A percentile compares a stretch with the other conserved stretches of the same genome.
phyloP scores from a whole-genome alignment of 2,797 vertebrate species.

The Ctenosaura bakeri region DNA sequence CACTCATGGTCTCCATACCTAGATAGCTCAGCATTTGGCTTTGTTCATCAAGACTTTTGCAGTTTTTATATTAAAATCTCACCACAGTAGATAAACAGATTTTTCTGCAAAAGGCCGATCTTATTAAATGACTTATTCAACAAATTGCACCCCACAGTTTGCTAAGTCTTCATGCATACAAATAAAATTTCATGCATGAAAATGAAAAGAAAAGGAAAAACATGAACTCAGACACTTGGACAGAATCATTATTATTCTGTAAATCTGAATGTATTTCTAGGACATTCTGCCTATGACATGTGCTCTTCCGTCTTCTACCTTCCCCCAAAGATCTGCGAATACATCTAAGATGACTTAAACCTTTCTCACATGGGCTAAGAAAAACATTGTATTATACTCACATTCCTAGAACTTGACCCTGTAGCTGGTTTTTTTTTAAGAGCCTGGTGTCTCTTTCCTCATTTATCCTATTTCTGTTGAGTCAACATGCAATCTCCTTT shows the following conservation, averaged over 20 bases:
- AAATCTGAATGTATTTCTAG: constrained; percentile 3
- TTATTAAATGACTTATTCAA: constrained; percentile 24
- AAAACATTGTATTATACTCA: not conserved
- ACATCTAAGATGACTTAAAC: not conserved
- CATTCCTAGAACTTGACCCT: not conserved
- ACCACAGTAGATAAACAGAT: constrained; percentile 21
- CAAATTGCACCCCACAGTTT: constrained; percentile 33
- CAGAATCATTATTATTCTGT: constrained; percentile 31
- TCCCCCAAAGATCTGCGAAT: not conserved
- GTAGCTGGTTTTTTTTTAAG: not conserved
- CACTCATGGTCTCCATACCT: constrained; percentile 3
- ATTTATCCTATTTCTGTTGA: not conserved
- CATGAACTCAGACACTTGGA: not conserved
- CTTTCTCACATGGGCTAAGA: not conserved
- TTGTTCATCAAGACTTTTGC: constrained; percentile 27
- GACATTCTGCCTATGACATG: not conserved
- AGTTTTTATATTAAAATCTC: constrained; percentile 32
- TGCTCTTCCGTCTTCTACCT: not conserved
- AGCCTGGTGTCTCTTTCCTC: not conserved
- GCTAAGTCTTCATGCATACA: constrained; percentile 18
- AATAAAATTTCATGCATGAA: constrained; percentile 16
- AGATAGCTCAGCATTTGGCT: constrained; percentile 15
- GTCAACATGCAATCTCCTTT: not conserved
- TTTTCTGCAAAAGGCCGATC: constrained; percentile 4
- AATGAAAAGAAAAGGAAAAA: not conserved